Evolutionary conservation across 2,888 invertebrate genomes (phyloP), one percentile per base, ranked within the genome.

Genomic region (Agrotis segetum): DNA sequence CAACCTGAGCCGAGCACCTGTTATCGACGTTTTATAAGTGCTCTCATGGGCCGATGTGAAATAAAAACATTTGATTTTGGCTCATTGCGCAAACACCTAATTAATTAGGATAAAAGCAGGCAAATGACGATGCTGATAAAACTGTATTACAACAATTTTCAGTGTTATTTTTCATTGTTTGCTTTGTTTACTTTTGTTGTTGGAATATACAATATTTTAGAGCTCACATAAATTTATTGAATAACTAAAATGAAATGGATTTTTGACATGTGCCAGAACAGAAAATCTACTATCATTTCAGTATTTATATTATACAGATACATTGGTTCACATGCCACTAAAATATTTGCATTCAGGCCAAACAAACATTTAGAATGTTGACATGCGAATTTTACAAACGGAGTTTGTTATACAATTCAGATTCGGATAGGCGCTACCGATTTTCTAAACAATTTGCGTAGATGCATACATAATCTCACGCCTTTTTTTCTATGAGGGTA

Each of bases 321-420:
- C n/a, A 70, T 11, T 52, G 17, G n/a, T 24, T 19, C 62, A 62
- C 19, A 49, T 65, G 19, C 24, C 21, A 19, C 13, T 56, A 21
- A 49, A 65, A 29, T 67, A 66, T 75, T 58, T 76, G 50, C 67
- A 67, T 76, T n/a, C n/a, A 50, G 16, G 29, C 1, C 66, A 50
- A 44, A 75, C 44, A 50, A 58, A 67, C 3, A 9, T 50, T 58
- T 46, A 1, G 17, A 56, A 76, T 19, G 16, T 67, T 34, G 7
- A 19, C 44, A 50, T 24, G 6, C 17, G 24, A 40, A 47, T 44
- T 55, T 29, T 21, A 24, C 16, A n/a, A 40, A 55, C 9, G n/a
- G 2, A 21, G 4, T 2, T n/a, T 24, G 46, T 24, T n/a, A 44
- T 7, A 62, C 17, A 7, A n/a, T 44, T 16, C 29, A 24, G n/a